Base-by-base conservation (phyloP, 2,797 vertebrate genomes). In the Gorsachius magnificus region DNA sequence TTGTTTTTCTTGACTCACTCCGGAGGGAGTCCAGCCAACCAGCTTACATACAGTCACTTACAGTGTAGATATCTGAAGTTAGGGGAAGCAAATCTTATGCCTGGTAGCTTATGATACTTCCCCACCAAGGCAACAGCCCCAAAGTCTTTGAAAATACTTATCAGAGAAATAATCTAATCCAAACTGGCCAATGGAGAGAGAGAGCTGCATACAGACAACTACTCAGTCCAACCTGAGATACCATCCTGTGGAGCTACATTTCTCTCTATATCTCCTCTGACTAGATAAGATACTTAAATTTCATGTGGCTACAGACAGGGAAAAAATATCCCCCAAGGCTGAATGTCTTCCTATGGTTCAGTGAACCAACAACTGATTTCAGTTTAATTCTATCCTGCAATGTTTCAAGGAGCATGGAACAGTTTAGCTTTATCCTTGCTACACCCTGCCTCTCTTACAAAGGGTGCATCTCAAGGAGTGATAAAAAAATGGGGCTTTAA, bases 281-380 rank as follows among this genome's bases (percentile, higher is more conserved):
- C 64, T 89, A 93, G 93, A 96, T 94, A 96, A 94, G 81, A 80
- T 89, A 74, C 89, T 96, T 94, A 91, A 70, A 93, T 94, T 92
- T 91, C 84, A 78, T 79, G 72, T 71, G 89, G 57, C 90, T 91
- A 77, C 68, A 87, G 75, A 71, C 51, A 77, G 38, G 20, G 20
- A n/a, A 56, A 71, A 57, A 78, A 83, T 35, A 70, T 83, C 29
- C 66, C 87, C 50, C 35, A 78, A 51, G 93, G 92, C 93, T 88
- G 85, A 91, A 90, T 35, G 3, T 86, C 83, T 93, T 91, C 85
- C 50, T 58, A 4, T 61, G 50, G 19, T 69, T 93, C 81, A 87
- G 64, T 46, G 66, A 95, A 63, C 1, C 22, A 92, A 41, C 41
- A 71, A 74, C 64, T 20, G 28, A 91, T 92, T 95, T 85, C 36